Percentiles rank a stretch among this genome's conserved stretches.
Conservation (phyloP, 2,113 vertebrate genomes). For the Nothocercus julius region DNA sequence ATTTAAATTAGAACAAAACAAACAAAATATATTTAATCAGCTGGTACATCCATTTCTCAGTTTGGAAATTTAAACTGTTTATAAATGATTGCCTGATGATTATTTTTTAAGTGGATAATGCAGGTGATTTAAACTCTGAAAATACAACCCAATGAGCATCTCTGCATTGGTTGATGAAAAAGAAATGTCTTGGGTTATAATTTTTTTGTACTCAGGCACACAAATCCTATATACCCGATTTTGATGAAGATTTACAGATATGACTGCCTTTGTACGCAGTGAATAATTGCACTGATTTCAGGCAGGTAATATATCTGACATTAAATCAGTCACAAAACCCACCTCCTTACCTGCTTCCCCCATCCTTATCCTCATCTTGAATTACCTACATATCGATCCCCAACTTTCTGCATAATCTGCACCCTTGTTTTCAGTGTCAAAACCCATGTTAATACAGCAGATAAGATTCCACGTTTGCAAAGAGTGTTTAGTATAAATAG, state of each 20-base stretch:
- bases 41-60: background rate
- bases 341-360: background rate
- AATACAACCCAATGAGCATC: background rate
- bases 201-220: constrained; percentile 47
- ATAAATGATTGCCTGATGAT: background rate
- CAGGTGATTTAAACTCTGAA: background rate
- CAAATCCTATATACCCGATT: background rate
- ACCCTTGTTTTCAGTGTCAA: background rate
- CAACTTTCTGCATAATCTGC: background rate
- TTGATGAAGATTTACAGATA: background rate
- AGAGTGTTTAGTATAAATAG: background rate
- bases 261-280: background rate
- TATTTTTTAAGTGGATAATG: background rate
- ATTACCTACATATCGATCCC: background rate
- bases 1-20: background rate
- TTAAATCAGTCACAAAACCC: background rate
- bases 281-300: background rate
- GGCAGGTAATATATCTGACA: background rate
- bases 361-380: background rate
- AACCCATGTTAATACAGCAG: background rate
- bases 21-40: background rate
- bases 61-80: background rate
- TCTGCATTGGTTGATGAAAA: constrained; percentile 52
- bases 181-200: background rate
- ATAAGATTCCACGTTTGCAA: background rate